Percentiles rank a stretch among this genome's conserved stretches.
These are phyloP conservation scores for Nasonia giraulti DNA, from an alignment of 1,140 invertebrate genomes.

Conservation along the genomic window DNA sequence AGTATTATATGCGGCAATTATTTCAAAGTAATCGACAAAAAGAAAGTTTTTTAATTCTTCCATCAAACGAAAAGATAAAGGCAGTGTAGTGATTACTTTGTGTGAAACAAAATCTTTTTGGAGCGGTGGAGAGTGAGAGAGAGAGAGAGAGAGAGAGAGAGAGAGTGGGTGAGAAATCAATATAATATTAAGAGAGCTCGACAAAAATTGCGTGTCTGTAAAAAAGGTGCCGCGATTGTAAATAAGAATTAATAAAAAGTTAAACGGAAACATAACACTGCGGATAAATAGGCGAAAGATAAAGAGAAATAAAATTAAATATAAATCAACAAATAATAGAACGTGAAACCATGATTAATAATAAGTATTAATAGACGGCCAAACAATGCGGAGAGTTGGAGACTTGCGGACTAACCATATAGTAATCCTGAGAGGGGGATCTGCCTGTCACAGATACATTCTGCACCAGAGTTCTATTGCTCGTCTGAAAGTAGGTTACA, in stretches of 20 bases:
- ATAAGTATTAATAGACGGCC: conserved; percentile 72
- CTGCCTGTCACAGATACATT: conserved; percentile 76
- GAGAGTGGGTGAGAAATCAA: background rate
- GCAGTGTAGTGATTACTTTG: conserved; percentile 2
- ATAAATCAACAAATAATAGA: conserved; percentile 56
- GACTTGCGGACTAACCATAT: conserved; percentile 76
- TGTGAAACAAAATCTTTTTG: background rate
- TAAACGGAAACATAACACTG: background rate
- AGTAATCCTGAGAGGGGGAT: conserved; percentile 76
- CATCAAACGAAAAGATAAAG: conserved; percentile 11
- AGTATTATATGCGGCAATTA: conserved; percentile 9
- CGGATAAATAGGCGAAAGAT: conserved; percentile 24
- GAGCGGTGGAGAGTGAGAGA: background rate
- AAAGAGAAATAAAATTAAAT: conserved; percentile 46
- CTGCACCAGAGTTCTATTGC: conserved; percentile 76
- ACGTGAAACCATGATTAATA: conserved; percentile 48
- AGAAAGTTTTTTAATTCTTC: conserved; percentile 28
- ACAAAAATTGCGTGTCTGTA: conserved; percentile 34
- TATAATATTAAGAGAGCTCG: conserved; percentile 15
- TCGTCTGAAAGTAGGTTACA: conserved; percentile 76
- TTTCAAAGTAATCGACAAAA: conserved; percentile 14
- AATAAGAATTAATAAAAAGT: conserved; percentile 32
- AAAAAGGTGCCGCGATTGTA: conserved; percentile 25
- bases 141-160: background rate
- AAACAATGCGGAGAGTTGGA: conserved; percentile 74